A percentile compares a stretch with the other conserved stretches of the same genome.
Evolutionary conservation across 1,140 invertebrate genomes (phyloP).

Genomic region (Liolophura sinensis): DNA sequence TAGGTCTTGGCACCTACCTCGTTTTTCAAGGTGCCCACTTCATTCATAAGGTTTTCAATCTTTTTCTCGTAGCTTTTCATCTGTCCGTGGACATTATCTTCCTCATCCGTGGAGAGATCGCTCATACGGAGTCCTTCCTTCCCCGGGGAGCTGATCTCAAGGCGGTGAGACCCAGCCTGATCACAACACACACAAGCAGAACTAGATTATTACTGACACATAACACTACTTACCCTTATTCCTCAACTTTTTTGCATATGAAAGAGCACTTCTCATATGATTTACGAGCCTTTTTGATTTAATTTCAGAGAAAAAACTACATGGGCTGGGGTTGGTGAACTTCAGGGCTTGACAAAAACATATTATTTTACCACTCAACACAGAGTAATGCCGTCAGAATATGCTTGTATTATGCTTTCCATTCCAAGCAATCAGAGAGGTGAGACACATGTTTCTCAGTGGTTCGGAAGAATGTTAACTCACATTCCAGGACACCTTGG

Average conservation of each 20-base stretch:
- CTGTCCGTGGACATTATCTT: conserved; percentile 44
- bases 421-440: neutral
- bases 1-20: conserved; percentile 48
- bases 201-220: too few relatives aligned
- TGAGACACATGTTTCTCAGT: too few relatives aligned
- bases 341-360: too few relatives aligned
- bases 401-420: conserved; percentile 1
- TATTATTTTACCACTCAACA: too few relatives aligned
- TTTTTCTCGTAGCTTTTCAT: conserved; percentile 53
- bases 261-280: too few relatives aligned
- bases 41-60: conserved; percentile 52
- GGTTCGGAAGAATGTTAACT: conserved; percentile 7
- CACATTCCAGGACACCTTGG: conserved; percentile 52
- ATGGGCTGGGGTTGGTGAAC: too few relatives aligned
- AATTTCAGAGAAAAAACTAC: too few relatives aligned
- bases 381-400: too few relatives aligned
- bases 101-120: conserved; percentile 53
- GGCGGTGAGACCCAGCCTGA: conserved; percentile 20
- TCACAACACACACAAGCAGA: too few relatives aligned
- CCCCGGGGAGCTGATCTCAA: conserved; percentile 32
- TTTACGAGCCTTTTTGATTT: neutral
- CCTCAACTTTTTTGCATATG: too few relatives aligned
- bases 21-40: conserved; percentile 55
- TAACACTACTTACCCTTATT: too few relatives aligned
- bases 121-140: conserved; percentile 22